phyloP scores from a whole-genome alignment of 2,113 vertebrate species.

The Empidonax traillii region DNA sequence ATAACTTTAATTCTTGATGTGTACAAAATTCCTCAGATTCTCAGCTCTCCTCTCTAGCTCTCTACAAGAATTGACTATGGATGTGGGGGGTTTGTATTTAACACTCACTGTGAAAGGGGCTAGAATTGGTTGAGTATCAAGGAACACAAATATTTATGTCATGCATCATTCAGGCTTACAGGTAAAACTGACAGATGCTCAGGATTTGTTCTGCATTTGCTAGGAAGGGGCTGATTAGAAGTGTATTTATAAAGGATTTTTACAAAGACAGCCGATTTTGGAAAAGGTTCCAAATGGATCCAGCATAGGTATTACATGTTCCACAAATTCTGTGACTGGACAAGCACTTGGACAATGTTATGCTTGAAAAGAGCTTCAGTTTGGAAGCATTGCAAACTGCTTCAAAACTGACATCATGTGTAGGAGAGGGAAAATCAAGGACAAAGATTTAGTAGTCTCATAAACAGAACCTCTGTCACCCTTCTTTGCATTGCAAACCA shows the following conservation, averaged over 20 bases:
- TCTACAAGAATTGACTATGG: not conserved
- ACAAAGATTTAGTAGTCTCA: not conserved
- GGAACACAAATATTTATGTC: not conserved
- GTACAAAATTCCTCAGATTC: not conserved
- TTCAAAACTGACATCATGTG: not conserved
- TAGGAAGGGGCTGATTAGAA: not conserved
- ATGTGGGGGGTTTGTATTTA: not conserved
- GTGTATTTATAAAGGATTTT: not conserved
- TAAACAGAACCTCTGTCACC: not conserved
- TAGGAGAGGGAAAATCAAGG: not conserved
- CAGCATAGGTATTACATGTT: not conserved
- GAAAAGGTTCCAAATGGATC: slow-evolving; percentile 15
- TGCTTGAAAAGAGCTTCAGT: not conserved
- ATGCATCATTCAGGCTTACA: not conserved
- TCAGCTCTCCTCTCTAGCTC: not conserved
- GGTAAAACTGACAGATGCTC: not conserved
- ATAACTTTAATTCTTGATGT: not conserved
- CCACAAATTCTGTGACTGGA: not conserved
- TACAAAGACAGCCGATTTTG: not conserved
- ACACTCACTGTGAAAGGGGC: not conserved
- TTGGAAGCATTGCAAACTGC: not conserved
- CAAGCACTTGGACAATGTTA: not conserved
- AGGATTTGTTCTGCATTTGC: not conserved
- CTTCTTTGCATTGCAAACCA: not conserved
- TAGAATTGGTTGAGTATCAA: not conserved